Evolutionary conservation across 2,797 vertebrate species (phyloP), one percentile per base, ranked within the genome.

Genomic region (Lates japonicus): DNA sequence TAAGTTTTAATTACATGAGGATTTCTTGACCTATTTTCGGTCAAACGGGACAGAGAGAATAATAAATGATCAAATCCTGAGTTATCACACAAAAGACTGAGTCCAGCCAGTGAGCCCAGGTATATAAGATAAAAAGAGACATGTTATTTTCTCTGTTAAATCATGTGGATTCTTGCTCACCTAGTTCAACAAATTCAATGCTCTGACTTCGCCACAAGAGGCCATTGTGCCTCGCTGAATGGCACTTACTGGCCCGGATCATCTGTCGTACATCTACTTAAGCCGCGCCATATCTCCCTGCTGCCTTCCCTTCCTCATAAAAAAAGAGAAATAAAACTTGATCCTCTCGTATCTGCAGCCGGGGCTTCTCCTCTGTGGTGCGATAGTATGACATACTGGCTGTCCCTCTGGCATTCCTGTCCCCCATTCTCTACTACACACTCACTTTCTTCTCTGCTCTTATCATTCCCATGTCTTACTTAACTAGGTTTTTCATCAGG

Each of bases 321-420:
- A 93, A 88, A 88, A 83, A 86, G 77, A 91, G 87, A 87, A 82
- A 93, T 92, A 93, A 91, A 94, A 95, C 78, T 58, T 76, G 91
- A 94, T 90, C 92, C 85, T 64, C 46, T 65, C 67, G 61, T 82
- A 84, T 87, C 82, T 91, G 80, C 76, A 67, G 84, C 31, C 10
- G 37, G 80, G 76, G 76, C 87, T 89, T 90, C 84, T 88, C 83
- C 82, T 90, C 54, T 79, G 79, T 60, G 46, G 19, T 63, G 78
- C 6, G 78, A 89, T 92, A 86, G 82, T 54, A 52, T 90, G 85
- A 92, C 90, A 66, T 6, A 20, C 75, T 77, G 81, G 83, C 83
- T 51, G 76, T 83, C 87, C 70, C 54, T 66, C 65, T 14, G 70
- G 78, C 65, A 90, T 88, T 90, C 88, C 74, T 69, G 68, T 65